A percentile compares a stretch with the other conserved stretches of the same genome.
phyloP scores from a whole-genome alignment of 2,113 vertebrate species.

The Thinocorus orbignyianus region DNA sequence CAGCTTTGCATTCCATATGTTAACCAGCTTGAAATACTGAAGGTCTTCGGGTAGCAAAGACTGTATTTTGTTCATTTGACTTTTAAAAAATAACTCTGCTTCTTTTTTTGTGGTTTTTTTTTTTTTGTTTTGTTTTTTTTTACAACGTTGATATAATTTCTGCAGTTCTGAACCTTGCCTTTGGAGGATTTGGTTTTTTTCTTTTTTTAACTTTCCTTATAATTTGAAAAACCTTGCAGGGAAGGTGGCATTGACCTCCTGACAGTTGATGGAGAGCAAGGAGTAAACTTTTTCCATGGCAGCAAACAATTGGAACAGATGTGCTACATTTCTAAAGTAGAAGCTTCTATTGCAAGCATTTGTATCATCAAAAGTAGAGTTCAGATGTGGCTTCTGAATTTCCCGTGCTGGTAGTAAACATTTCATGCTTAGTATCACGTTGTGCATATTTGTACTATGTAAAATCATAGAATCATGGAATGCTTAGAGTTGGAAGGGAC shows the following conservation, averaged over 20 bases:
- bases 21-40: not conserved
- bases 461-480: too few relatives aligned
- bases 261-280: not conserved
- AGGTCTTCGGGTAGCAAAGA: not conserved
- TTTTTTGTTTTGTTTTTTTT: not conserved
- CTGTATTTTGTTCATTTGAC: not conserved
- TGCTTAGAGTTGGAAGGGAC: too few relatives aligned
- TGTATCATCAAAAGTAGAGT: not conserved
- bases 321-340: not conserved
- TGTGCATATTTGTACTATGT: not conserved
- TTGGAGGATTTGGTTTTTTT: not conserved
- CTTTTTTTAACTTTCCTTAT: not conserved
- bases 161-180: not conserved
- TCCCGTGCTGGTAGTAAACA: not conserved
- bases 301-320: not conserved
- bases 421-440: not conserved
- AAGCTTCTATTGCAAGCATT: not conserved
- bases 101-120: not conserved
- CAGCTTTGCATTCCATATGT: not conserved
- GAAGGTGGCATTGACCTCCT: not conserved
- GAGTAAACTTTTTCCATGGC: not conserved
- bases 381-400: not conserved
- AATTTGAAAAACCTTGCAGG: not conserved
- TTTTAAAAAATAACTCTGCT: not conserved
- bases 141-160: accelerated